Evolutionary conservation across 2,888 invertebrate species (phyloP).

Genomic region (Suillia variegata): DNA sequence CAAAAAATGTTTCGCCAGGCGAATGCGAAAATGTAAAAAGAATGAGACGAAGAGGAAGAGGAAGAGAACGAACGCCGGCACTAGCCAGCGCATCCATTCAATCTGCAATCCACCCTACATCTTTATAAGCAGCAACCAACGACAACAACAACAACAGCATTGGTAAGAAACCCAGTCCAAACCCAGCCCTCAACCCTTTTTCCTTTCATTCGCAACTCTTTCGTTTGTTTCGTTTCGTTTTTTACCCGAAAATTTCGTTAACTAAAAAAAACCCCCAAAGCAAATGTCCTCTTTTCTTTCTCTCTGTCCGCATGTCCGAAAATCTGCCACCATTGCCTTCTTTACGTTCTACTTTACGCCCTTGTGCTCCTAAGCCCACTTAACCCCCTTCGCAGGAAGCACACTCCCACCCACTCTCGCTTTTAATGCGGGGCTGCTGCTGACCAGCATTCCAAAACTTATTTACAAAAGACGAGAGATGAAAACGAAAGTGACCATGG

Average conservation of each 20-base stretch:
- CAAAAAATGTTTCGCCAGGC: too few relatives aligned
- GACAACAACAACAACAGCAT: background rate
- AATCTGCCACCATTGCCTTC: too few relatives aligned
- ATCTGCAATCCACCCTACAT: conserved; percentile 25
- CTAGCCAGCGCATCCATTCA: too few relatives aligned
- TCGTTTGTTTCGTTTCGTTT: too few relatives aligned
- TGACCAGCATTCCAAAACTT: conserved; percentile 13
- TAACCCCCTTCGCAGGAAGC: background rate
- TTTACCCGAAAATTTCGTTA: background rate
- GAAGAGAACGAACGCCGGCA: too few relatives aligned
- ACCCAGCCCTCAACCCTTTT: too few relatives aligned
- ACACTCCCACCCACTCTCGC: background rate
- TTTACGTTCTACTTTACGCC: too few relatives aligned
- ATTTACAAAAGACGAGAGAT: conserved; percentile 17
- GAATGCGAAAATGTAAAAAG: too few relatives aligned
- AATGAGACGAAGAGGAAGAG: too few relatives aligned
- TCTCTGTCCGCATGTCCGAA: background rate
- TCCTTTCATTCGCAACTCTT: background rate
- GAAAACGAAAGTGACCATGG: background rate
- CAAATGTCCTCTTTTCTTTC: background rate
- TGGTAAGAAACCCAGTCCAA: background rate
- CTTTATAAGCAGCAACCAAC: conserved; percentile 24
- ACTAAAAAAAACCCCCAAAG: background rate
- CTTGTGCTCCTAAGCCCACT: too few relatives aligned
- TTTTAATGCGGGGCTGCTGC: conserved; percentile 2